Evolutionary conservation across 2,888 invertebrate species (phyloP).

Genomic region (Blastobasis lacticolella): DNA sequence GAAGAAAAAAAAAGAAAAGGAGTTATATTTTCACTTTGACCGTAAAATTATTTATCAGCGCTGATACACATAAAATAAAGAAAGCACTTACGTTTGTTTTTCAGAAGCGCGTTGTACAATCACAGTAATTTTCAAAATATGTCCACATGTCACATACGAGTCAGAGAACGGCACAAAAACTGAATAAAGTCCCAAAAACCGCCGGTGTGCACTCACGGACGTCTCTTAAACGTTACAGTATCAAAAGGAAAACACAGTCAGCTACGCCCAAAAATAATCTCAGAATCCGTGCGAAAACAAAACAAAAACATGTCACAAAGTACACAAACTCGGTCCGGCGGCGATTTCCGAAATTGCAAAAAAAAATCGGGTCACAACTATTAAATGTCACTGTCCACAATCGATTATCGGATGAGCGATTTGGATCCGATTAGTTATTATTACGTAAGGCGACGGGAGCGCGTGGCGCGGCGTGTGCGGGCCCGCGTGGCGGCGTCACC

Average conservation of each 20-base stretch:
- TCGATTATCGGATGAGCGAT: conserved; percentile 60
- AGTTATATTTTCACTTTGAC: no score
- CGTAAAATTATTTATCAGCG: no score
- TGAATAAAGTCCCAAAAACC: conserved; percentile 27
- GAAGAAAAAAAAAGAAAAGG: no score
- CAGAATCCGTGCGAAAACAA: conserved; percentile 51
- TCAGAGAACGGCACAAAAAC: conserved; percentile 41
- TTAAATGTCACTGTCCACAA: conserved; percentile 61
- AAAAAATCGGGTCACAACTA: conserved; percentile 32
- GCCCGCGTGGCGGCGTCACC: conserved; percentile 64
- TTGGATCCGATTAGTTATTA: conserved; percentile 59
- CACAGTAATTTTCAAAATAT: conserved; percentile 34
- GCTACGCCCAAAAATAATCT: conserved; percentile 52
- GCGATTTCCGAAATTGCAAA: conserved; percentile 19
- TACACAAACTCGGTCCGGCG: conserved; percentile 54
- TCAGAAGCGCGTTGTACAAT: conserved; percentile 25
- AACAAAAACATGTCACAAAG: conserved; percentile 55
- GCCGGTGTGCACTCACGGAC: conserved; percentile 36
- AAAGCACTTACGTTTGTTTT: conserved; percentile 31
- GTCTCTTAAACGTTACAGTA: conserved; percentile 32
- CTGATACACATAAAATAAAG: no score
- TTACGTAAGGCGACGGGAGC: conserved; percentile 58
- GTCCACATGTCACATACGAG: conserved; percentile 43
- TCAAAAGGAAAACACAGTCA: conserved; percentile 47
- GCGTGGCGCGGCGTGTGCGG: conserved; percentile 42